Conservation (phyloP, 2,113 vertebrate genomes). For the Gorilla gorilla region DNA sequence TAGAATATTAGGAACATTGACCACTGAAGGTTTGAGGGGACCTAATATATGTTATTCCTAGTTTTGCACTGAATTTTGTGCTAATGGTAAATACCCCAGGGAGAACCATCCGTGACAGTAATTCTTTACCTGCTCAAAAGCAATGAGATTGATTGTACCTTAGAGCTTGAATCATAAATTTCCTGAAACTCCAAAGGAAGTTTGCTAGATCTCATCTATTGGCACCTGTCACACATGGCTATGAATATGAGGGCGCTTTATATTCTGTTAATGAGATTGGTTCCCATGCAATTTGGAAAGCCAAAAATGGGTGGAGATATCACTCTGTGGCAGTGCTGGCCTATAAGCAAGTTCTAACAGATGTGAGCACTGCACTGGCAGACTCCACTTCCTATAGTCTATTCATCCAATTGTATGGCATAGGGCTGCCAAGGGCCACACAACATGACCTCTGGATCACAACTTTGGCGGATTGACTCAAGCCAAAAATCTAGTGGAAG, state of each 20-base stretch:
- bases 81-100: not conserved
- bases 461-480: not conserved
- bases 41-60: not conserved
- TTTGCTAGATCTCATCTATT: not conserved
- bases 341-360: not conserved
- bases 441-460: not conserved
- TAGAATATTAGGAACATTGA: not conserved
- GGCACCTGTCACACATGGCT: not conserved
- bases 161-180: not conserved
- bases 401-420: not conserved
- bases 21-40: not conserved
- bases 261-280: not conserved
- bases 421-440: too few species aligned
- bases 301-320: not conserved
- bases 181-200: not conserved
- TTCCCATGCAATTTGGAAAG: not conserved
- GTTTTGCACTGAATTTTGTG: not conserved
- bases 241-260: not conserved
- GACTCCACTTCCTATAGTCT: not conserved
- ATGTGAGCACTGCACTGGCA: not conserved
- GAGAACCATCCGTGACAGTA: not conserved
- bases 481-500: not conserved
- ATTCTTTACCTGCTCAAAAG: not conserved
- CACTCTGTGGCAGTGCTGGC: not conserved
- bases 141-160: not conserved